Conservation (phyloP, 2,888 invertebrate genomes). For the Eristalinus aeneus region DNA sequence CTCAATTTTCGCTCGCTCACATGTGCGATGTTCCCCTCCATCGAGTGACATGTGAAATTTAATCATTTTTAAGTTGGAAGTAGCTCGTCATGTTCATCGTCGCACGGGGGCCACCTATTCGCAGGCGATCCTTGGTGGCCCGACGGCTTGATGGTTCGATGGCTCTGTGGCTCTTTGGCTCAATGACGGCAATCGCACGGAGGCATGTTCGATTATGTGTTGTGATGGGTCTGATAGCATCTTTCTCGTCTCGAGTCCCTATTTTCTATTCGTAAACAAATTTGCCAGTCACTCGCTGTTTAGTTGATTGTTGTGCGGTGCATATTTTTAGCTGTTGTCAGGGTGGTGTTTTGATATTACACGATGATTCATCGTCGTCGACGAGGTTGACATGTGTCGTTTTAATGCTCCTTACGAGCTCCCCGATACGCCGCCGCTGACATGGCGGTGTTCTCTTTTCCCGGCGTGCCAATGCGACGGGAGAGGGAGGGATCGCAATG, state of each 20-base stretch:
- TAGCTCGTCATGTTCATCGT: conserved; percentile 24
- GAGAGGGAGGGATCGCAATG: not conserved
- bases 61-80: conserved; percentile 33
- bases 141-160: too few species aligned
- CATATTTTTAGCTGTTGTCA: conserved; percentile 16
- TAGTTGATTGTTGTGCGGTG: conserved; percentile 5
- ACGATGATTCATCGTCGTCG: conserved; percentile 23
- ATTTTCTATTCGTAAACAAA: not conserved
- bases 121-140: not conserved
- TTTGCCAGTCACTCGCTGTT: conserved; percentile 19
- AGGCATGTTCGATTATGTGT: not conserved
- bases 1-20: conserved; percentile 1
- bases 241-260: not conserved
- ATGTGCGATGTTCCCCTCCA: conserved; percentile 15
- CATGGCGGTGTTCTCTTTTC: not conserved
- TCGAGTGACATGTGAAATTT: conserved; percentile 37
- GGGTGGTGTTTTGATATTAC: conserved; percentile 24
- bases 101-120: not conserved
- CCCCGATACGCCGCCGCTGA: conserved; percentile 13
- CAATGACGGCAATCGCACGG: not conserved
- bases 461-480: not conserved
- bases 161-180: too few species aligned
- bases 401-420: conserved; percentile 10
- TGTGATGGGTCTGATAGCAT: not conserved
- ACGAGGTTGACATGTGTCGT: conserved; percentile 41